Percentiles rank a stretch among this genome's conserved stretches.
phyloP scores from a whole-genome alignment of 2,113 vertebrate genomes.

The Bos taurus region ARS-UCD2.0 NC_037340.1:81020001-81020500 shows the following conservation, averaged over 20 bases:
- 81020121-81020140: background rate
- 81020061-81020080: accelerated
- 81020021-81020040: accelerated
- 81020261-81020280: background rate
- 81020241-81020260: background rate
- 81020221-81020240: background rate
- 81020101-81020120: accelerated
- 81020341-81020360: background rate
- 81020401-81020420: accelerated
- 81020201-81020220: background rate
- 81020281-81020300: background rate
- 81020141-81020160: background rate
- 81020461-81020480: background rate
- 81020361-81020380: background rate
- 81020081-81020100: background rate
- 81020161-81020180: background rate
- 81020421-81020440: background rate
- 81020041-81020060: accelerated
- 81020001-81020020: accelerated
- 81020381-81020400: background rate
- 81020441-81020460: background rate
- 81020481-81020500: background rate
- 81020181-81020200: background rate
- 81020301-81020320: background rate
- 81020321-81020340: background rate